phyloP scores from a whole-genome alignment of 2,888 invertebrate species.

The Cremastobaeus sp. region DNA sequence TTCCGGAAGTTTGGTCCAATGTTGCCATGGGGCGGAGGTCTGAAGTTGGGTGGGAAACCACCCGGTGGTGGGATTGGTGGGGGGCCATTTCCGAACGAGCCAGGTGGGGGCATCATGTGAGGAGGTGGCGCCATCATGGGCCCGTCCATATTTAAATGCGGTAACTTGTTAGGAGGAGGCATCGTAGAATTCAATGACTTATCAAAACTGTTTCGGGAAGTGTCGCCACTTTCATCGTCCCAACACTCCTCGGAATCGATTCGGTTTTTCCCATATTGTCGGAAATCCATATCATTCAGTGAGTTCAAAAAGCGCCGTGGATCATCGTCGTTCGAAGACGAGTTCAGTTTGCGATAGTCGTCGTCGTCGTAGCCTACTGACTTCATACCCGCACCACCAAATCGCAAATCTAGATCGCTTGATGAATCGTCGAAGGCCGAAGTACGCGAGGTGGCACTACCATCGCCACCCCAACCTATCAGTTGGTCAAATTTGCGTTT shows the following conservation, averaged over 20 bases:
- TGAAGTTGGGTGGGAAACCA: conserved; percentile 68
- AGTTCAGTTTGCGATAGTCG: conserved; percentile 21
- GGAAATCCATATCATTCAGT: conserved; percentile 71
- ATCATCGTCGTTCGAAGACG: conserved; percentile 69
- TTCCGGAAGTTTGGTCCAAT: conserved; percentile 73
- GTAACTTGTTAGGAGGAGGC: conserved; percentile 68
- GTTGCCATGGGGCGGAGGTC: conserved; percentile 72
- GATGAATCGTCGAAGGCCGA: conserved; percentile 73
- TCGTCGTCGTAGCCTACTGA: conserved; percentile 39
- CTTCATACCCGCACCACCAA: conserved; percentile 35
- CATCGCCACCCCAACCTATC: conserved; percentile 75
- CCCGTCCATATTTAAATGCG: conserved; percentile 69
- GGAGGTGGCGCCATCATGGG: conserved; percentile 63
- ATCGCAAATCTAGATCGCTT: conserved; percentile 72
- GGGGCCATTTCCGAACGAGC: conserved; percentile 71
- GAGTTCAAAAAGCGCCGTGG: conserved; percentile 65
- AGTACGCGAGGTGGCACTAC: conserved; percentile 67
- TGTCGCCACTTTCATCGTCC: conserved; percentile 58
- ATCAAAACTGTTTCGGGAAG: conserved; percentile 62
- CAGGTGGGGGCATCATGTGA: conserved; percentile 73
- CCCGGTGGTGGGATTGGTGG: conserved; percentile 67
- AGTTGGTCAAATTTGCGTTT: conserved; percentile 76
- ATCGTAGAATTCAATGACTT: conserved; percentile 73
- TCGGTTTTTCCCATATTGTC: conserved; percentile 61
- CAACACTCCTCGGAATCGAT: conserved; percentile 59